Conservation (phyloP, 1,140 invertebrate genomes). For the Macrobrachium rosenbergii region DNA sequence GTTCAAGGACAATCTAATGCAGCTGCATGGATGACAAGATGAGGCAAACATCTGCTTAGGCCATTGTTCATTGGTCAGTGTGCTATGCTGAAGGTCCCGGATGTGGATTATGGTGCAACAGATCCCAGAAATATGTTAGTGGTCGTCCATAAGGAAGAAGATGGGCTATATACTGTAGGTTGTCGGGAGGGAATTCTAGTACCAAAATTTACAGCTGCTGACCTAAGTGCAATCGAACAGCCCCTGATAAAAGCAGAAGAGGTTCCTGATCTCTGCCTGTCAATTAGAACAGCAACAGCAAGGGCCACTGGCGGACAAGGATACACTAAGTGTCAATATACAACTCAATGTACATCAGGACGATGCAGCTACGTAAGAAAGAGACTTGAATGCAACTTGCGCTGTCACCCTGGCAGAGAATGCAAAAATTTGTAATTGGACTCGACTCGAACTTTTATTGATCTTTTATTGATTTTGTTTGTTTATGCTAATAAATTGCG, state of each 20-base stretch:
- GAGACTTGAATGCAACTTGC: background rate
- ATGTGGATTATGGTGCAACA: background rate
- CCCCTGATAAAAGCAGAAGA: background rate
- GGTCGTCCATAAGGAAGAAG: background rate
- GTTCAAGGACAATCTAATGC: no score
- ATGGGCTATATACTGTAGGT: background rate
- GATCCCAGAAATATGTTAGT: background rate
- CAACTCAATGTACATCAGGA: no score
- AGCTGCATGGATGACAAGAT: no score
- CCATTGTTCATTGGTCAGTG: no score
- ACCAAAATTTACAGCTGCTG: background rate
- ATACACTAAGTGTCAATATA: no score
- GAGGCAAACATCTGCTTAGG: no score
- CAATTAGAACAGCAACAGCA: constrained; percentile 5
- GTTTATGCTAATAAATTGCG: no score
- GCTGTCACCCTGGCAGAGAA: background rate
- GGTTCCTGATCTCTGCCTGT: background rate
- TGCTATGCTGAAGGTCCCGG: no score
- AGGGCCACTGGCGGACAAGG: background rate
- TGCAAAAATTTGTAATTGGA: background rate
- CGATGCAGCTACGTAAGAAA: no score
- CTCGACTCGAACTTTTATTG: background rate
- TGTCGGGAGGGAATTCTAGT: background rate
- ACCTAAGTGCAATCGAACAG: background rate
- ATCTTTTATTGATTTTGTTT: background rate